These are phyloP conservation scores for Mareca penelope DNA, from an alignment of 2,797 vertebrate species.

Conservation along the genomic window DNA sequence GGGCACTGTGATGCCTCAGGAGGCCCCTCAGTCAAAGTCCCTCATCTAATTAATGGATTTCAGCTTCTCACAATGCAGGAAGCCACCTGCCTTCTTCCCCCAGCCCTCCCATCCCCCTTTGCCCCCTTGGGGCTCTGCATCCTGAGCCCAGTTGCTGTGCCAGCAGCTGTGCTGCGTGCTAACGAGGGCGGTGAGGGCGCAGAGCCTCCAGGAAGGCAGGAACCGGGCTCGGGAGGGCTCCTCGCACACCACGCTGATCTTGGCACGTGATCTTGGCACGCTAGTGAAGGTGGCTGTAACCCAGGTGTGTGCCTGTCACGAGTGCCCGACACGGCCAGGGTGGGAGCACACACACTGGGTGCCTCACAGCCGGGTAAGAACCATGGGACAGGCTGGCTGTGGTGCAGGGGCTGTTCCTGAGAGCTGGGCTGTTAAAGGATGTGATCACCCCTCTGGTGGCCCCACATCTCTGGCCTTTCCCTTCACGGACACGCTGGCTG, in stretches of 20 bases:
- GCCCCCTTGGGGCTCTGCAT: fast-evolving
- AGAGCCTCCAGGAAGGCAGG: neutral
- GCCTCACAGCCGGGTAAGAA: neutral
- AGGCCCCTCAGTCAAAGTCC: neutral
- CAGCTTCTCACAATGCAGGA: neutral
- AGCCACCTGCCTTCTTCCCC: neutral
- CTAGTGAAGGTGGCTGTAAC: neutral
- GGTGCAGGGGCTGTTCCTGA: neutral
- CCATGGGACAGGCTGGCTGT: fast-evolving
- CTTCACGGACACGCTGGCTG: fast-evolving
- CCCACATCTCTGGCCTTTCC: neutral
- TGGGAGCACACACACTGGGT: neutral
- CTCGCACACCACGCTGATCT: neutral
- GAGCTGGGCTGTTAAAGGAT: neutral
- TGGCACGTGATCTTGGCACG: neutral
- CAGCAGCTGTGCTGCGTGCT: fast-evolving
- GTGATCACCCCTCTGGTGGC: neutral
- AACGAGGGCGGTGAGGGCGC: neutral
- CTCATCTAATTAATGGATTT: neutral
- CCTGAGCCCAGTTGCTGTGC: fast-evolving
- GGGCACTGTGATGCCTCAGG: neutral
- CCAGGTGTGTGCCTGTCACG: fast-evolving
- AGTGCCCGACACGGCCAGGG: fast-evolving
- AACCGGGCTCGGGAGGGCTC: neutral
- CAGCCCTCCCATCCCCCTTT: neutral